These are phyloP conservation scores for Scomberomorus guttatus DNA, from an alignment of 2,797 vertebrate genomes.

Conservation along the genomic window DNA sequence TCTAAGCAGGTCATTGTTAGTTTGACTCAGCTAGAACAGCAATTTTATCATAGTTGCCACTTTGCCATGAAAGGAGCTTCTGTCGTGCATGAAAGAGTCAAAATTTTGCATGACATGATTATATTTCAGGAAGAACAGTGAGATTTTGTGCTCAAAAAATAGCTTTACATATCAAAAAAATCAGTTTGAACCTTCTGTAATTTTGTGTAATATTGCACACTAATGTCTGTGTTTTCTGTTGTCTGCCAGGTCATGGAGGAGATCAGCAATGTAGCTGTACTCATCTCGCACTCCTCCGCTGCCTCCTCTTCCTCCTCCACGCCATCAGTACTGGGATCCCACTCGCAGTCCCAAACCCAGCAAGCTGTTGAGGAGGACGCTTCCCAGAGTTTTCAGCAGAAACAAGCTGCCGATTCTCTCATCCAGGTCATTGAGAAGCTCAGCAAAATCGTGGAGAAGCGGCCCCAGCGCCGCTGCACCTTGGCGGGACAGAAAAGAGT, in stretches of 20 bases:
- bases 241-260: conserved; percentile 91
- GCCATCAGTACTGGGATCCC: conserved; percentile 6
- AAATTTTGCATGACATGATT: background rate
- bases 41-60: no score
- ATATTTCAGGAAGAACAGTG: background rate
- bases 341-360: conserved; percentile 38
- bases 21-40: no score
- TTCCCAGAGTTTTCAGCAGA: conserved; percentile 83
- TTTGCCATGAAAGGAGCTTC: no score
- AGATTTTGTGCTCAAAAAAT: background rate
- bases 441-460: conserved; percentile 96
- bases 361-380: conserved; percentile 30
- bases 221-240: background rate
- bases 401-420: conserved; percentile 90
- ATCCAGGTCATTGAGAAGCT: conserved; percentile 98
- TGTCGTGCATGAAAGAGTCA: no score
- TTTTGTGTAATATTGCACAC: background rate
- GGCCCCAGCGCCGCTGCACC: conserved; percentile 87
- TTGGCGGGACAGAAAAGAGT: conserved; percentile 90
- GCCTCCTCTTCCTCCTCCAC: conserved; percentile 47
- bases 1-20: background rate
- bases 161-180: no score
- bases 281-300: conserved; percentile 86
- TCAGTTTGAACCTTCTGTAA: background rate
- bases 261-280: conserved; percentile 86